Percentiles rank a stretch among this genome's conserved stretches.
These are phyloP conservation scores for Steinernema carpocapsae DNA, from an alignment of 2,888 invertebrate genomes.

Conservation along the genomic window DNA sequence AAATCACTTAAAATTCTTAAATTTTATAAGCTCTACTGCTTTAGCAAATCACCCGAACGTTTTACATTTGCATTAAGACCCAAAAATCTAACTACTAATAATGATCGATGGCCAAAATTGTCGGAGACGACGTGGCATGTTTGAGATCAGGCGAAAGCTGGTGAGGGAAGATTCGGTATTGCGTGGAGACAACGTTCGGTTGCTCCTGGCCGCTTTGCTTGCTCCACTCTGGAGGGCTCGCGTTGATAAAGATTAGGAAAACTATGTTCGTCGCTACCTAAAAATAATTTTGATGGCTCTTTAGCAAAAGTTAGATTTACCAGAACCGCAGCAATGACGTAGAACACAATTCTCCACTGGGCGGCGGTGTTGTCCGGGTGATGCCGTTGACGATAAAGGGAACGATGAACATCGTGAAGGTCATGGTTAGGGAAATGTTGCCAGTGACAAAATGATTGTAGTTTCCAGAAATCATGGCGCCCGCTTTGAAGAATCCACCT, in stretches of 20 bases:
- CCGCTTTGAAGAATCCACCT: constrained; percentile 57
- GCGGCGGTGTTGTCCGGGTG: constrained; percentile 56
- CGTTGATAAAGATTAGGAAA: constrained; percentile 54
- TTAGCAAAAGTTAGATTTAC: constrained; percentile 40
- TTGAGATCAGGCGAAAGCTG: background rate
- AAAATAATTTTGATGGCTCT: constrained; percentile 32
- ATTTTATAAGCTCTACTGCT: no score
- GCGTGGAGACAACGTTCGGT: background rate
- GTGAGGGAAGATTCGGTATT: background rate
- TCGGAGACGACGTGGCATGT: background rate
- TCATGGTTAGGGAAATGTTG: constrained; percentile 47
- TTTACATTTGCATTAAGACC: no score
- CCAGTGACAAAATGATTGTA: constrained; percentile 61
- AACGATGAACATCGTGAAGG: constrained; percentile 57
- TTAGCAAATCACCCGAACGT: no score
- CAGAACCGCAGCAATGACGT: constrained; percentile 52
- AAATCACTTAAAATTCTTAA: no score
- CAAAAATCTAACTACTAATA: no score
- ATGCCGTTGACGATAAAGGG: constrained; percentile 56
- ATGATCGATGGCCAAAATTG: background rate
- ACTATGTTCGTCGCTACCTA: constrained; percentile 55
- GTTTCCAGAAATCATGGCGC: constrained; percentile 52
- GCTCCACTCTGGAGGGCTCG: constrained; percentile 58
- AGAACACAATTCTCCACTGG: constrained; percentile 58
- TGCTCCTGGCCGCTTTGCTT: constrained; percentile 5